Evolutionary conservation across 2,888 invertebrate species (phyloP).

Genomic region (Mythimna impura): DNA sequence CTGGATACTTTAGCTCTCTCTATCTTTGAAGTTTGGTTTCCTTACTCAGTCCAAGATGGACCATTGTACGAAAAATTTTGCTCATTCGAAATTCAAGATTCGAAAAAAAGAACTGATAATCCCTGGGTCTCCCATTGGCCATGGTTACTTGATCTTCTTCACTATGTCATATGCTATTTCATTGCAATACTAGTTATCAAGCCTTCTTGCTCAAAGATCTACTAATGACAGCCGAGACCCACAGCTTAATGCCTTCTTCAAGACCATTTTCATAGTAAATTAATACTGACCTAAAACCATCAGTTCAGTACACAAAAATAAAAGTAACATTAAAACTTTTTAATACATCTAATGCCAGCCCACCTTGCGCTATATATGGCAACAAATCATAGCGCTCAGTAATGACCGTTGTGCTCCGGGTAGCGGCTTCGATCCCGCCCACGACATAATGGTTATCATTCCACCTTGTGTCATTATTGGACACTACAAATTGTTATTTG

Average conservation of each 20-base stretch:
- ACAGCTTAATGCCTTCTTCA: too few relatives aligned
- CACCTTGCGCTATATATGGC: conserved; percentile 56
- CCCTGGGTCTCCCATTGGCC: background rate
- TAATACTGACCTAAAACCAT: conserved; percentile 9
- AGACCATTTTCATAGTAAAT: background rate
- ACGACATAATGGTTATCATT: conserved; percentile 73
- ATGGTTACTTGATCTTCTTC: background rate
- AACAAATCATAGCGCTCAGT: conserved; percentile 64
- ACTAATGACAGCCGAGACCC: too few relatives aligned
- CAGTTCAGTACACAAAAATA: conserved; percentile 21
- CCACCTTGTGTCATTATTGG: conserved; percentile 67
- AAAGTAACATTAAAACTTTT: conserved; percentile 31
- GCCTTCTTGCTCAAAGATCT: too few relatives aligned
- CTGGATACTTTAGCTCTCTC: background rate
- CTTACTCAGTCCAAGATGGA: too few relatives aligned
- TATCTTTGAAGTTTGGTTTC: too few relatives aligned
- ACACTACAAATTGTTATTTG: conserved; percentile 67
- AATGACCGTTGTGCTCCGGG: conserved; percentile 66
- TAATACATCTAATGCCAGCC: conserved; percentile 56
- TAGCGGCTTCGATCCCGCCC: conserved; percentile 73
- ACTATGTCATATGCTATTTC: background rate
- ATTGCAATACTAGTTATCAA: background rate
- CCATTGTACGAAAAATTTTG: too few relatives aligned
- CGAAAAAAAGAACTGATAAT: too few relatives aligned
- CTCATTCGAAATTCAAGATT: too few relatives aligned